Evolutionary conservation across 2,113 vertebrate genomes (phyloP).

Genomic region (Muntiacus muntjak): DNA sequence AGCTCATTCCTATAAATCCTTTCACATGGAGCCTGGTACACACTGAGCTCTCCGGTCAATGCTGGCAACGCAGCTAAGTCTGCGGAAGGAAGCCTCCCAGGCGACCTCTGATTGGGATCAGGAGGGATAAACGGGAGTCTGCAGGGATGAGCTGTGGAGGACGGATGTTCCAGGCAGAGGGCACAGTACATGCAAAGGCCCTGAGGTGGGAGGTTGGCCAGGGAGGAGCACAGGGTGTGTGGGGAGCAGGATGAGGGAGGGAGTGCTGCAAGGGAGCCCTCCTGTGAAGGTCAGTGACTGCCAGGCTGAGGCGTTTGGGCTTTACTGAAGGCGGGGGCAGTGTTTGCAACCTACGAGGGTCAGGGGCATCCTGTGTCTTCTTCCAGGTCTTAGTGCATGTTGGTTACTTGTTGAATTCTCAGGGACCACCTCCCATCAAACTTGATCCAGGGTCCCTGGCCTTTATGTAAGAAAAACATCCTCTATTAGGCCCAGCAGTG

Average conservation of each 20-base stretch:
- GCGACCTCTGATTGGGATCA: neutral
- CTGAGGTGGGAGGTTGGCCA: neutral
- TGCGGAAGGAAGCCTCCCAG: neutral
- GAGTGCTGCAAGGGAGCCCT: neutral
- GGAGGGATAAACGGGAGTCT: neutral
- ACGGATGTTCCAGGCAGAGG: neutral
- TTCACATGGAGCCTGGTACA: neutral
- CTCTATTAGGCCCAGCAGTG: neutral
- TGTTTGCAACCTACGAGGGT: neutral
- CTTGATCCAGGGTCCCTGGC: neutral
- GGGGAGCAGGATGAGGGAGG: accelerated
- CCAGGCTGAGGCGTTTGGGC: neutral
- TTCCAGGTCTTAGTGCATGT: neutral
- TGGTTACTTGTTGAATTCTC: neutral
- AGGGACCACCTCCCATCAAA: neutral
- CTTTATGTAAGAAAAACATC: neutral
- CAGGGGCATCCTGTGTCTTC: neutral
- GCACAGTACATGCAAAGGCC: neutral
- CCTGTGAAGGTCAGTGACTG: neutral
- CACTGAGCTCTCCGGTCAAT: accelerated
- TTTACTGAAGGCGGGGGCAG: neutral
- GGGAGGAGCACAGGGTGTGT: neutral
- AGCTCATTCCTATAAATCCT: neutral
- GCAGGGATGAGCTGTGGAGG: neutral
- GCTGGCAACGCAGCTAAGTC: neutral